Evolutionary conservation across 2,113 vertebrate species (phyloP).

Genomic region (Apteryx owenii): DNA sequence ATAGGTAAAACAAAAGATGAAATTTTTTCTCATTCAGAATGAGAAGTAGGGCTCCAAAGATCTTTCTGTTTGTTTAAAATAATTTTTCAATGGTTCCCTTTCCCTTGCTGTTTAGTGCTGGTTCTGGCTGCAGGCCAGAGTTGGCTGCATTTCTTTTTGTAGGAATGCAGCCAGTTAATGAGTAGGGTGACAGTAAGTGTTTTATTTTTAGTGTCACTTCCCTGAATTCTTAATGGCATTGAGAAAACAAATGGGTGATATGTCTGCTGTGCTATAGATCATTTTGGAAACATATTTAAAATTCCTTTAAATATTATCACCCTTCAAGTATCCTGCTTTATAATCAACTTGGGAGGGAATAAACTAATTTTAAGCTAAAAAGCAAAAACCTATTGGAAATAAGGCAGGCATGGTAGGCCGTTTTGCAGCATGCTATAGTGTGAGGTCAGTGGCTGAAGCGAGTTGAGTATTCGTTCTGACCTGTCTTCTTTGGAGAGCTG

Average conservation of each 20-base stretch:
- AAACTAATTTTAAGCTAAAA: background rate
- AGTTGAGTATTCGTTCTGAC: background rate
- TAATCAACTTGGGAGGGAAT: background rate
- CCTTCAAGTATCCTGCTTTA: background rate
- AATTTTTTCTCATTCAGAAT: background rate
- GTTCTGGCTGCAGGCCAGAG: background rate
- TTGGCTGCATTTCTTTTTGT: background rate
- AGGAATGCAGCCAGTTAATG: background rate
- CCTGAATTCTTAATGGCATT: background rate
- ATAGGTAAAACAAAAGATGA: background rate
- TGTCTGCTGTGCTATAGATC: background rate
- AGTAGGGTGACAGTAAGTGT: background rate
- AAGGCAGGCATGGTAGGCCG: background rate
- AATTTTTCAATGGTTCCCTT: background rate
- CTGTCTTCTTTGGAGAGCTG: background rate
- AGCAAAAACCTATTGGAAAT: background rate
- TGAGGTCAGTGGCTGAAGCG: background rate
- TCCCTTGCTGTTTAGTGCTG: background rate
- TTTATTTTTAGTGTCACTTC: background rate
- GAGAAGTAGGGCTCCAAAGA: background rate
- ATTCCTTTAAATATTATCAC: background rate
- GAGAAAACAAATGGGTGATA: background rate
- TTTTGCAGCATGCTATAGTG: background rate
- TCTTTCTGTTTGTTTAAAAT: background rate
- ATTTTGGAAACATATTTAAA: background rate